A percentile compares a stretch with the other conserved stretches of the same genome.
These are phyloP conservation scores for Argyrosomus regius DNA, from an alignment of 2,797 vertebrate species.

Conservation along the genomic window DNA sequence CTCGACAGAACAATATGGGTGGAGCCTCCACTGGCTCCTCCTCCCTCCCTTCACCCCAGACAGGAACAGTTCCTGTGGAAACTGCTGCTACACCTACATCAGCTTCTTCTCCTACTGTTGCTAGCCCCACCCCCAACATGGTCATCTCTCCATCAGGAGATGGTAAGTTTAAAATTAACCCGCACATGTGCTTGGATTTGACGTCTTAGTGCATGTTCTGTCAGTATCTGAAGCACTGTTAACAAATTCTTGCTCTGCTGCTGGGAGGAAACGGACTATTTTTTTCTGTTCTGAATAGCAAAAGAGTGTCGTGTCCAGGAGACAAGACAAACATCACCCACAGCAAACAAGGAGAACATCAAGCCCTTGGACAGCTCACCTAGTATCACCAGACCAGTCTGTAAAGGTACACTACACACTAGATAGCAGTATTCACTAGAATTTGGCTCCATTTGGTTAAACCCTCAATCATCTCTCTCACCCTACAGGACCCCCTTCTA, in stretches of 20 bases:
- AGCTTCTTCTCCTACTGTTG: constrained; percentile 92
- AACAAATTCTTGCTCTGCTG: not conserved
- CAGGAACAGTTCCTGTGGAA: constrained; percentile 91
- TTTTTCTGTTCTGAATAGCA: constrained; percentile 79
- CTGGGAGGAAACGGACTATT: not conserved
- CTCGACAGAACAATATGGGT: constrained; percentile 91
- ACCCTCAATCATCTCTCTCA: not conserved
- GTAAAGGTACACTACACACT: constrained; percentile 90
- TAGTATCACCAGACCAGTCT: constrained; percentile 91
- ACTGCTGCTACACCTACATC: constrained; percentile 87
- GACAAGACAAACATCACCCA: constrained; percentile 93
- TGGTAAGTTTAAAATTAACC: constrained; percentile 80
- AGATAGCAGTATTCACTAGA: not conserved
- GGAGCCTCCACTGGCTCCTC: constrained; percentile 87
- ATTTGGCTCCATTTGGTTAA: not conserved
- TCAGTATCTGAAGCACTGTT: not conserved
- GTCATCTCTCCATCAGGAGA: constrained; percentile 91
- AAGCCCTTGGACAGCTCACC: constrained; percentile 92
- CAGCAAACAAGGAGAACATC: constrained; percentile 93
- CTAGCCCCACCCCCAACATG: constrained; percentile 92
- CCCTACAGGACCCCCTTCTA: constrained; percentile 89
- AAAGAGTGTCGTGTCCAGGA: constrained; percentile 97
- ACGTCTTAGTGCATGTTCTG: not conserved
- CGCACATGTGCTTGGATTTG: not conserved
- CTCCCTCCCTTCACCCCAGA: constrained; percentile 90